Evolutionary conservation across 2,888 invertebrate genomes (phyloP).

Genomic region (Nematopogon swammerdamellus): DNA sequence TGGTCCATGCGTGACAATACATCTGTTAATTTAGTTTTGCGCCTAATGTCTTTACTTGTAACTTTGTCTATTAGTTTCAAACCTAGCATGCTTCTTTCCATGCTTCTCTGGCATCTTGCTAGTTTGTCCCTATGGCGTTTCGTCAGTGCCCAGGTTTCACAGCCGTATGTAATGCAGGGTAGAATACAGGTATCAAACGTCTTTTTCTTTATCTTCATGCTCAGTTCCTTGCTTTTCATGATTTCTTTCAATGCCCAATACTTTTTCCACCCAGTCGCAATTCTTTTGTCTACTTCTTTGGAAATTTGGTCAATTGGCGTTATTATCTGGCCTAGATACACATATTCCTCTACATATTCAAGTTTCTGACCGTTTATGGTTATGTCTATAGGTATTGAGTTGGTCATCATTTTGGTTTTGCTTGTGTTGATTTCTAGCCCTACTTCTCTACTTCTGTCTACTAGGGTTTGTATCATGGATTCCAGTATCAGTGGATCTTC

Average conservation of each 20-base stretch:
- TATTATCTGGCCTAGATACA: neutral
- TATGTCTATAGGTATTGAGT: neutral
- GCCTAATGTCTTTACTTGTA: neutral
- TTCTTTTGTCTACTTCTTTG: conserved; percentile 4
- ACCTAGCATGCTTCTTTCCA: neutral
- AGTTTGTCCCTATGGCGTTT: neutral
- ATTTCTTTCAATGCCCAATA: conserved; percentile 4
- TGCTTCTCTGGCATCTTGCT: neutral
- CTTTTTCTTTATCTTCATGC: neutral
- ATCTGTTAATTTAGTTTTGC: neutral
- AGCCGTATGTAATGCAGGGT: conserved; percentile 1
- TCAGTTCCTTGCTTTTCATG: neutral
- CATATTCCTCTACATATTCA: conserved; percentile 2
- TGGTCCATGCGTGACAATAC: neutral
- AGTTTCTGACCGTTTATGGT: neutral
- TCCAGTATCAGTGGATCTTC: neutral
- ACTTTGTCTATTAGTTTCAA: neutral
- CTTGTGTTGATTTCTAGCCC: neutral
- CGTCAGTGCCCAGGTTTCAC: conserved; percentile 1
- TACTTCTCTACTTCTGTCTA: neutral
- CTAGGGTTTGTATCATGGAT: neutral
- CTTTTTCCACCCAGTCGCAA: conserved; percentile 3
- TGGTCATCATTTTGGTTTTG: conserved; percentile 2
- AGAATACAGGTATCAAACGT: conserved; percentile 1
- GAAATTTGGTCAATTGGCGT: neutral